Conservation (phyloP, 2,113 vertebrate species). For the Thamnophis sirtalis region DNA sequence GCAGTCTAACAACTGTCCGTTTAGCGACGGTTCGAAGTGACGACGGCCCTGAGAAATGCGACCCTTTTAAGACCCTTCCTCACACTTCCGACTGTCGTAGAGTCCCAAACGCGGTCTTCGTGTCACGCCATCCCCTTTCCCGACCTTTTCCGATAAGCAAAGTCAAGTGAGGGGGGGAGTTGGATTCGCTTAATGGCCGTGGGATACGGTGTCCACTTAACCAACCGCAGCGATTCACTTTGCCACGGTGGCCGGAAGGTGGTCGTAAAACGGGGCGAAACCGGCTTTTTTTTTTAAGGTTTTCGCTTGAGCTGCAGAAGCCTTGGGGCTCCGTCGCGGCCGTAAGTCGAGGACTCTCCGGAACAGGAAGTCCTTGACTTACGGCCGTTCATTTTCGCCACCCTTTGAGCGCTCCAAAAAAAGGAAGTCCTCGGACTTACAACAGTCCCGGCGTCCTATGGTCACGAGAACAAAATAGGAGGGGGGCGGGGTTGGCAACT, state of each 20-base stretch:
- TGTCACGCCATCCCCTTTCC: too few species aligned
- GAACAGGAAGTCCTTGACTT: not conserved
- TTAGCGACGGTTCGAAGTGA: not conserved
- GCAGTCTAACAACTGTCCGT: accelerated
- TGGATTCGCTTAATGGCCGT: not conserved
- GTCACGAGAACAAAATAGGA: too few species aligned
- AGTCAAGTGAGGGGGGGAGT: too few species aligned
- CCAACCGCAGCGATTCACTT: not conserved
- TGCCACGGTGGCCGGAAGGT: too few species aligned
- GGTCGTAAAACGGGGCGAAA: not conserved
- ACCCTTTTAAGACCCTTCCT: not conserved
- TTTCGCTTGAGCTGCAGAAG: not conserved
- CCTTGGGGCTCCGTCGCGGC: too few species aligned
- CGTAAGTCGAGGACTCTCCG: not conserved
- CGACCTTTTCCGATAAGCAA: too few species aligned
- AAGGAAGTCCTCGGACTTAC: not conserved
- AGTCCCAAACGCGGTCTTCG: too few species aligned
- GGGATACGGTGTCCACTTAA: not conserved
- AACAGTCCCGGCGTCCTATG: accelerated
- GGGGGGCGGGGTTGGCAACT: too few species aligned
- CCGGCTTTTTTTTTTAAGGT: too few species aligned
- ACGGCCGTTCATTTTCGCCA: too few species aligned
- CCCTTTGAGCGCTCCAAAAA: too few species aligned
- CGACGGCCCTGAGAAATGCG: not conserved
- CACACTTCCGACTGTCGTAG: not conserved